These are phyloP conservation scores for Blennius ocellaris DNA, from an alignment of 2,113 vertebrate species.

Conservation along the genomic window DNA sequence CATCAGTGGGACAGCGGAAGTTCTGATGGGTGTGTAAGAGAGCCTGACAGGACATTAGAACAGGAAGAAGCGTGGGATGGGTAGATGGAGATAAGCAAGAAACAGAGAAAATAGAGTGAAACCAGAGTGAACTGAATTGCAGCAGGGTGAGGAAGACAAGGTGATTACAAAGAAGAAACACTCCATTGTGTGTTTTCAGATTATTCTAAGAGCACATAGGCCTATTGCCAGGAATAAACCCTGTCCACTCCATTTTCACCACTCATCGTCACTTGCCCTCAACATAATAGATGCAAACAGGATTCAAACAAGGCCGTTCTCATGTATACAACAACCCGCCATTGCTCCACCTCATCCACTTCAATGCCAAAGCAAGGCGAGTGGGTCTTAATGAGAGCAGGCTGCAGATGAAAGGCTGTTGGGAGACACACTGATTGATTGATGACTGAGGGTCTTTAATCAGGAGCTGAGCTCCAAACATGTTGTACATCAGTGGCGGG, in stretches of 20 bases:
- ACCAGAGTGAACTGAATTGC: not conserved
- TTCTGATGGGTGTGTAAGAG: conserved; percentile 43
- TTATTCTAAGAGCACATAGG: conserved; percentile 14
- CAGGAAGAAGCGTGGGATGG: conserved; percentile 1
- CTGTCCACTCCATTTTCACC: conserved; percentile 38
- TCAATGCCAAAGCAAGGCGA: conserved; percentile 69
- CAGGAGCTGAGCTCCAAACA: conserved; percentile 71
- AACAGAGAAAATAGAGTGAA: not conserved
- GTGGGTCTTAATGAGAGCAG: conserved; percentile 74
- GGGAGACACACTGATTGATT: conserved; percentile 69
- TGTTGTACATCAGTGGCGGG: conserved; percentile 52
- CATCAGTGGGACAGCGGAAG: conserved; percentile 51
- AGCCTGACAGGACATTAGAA: conserved; percentile 32
- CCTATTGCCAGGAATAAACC: conserved; percentile 21
- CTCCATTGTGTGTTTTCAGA: conserved; percentile 12
- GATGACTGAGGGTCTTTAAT: conserved; percentile 80
- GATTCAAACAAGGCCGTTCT: conserved; percentile 62
- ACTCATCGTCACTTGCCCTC: conserved; percentile 51
- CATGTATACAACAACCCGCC: conserved; percentile 57
- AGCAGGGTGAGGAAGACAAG: conserved; percentile 7
- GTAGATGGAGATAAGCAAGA: conserved; percentile 3
- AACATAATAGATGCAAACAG: conserved; percentile 65
- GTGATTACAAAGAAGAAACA: conserved; percentile 7
- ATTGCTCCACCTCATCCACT: conserved; percentile 61
- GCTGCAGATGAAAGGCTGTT: conserved; percentile 76